Percentiles rank a stretch among this genome's conserved stretches.
phyloP scores from a whole-genome alignment of 2,797 vertebrate species.

The Crenuchus spilurus region DNA sequence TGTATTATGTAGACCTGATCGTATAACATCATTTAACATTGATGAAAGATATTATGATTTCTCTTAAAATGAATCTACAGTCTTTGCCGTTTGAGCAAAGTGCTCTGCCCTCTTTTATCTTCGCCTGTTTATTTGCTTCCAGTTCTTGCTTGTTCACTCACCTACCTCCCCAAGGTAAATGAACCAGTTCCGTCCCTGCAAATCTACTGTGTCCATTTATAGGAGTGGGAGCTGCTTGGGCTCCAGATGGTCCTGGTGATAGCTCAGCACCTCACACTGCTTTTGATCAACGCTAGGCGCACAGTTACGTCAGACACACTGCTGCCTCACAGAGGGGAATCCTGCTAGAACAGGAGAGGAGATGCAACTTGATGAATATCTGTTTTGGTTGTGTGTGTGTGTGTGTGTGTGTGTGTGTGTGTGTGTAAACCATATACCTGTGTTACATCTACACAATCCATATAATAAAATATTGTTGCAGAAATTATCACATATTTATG shows the following conservation, averaged over 20 bases:
- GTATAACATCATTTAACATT: no score
- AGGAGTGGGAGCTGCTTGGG: slow-evolving; percentile 38
- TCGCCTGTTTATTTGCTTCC: background rate
- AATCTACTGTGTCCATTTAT: slow-evolving; percentile 48
- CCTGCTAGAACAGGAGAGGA: slow-evolving; percentile 42
- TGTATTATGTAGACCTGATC: no score
- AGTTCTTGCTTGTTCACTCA: background rate
- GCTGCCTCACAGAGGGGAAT: slow-evolving; percentile 50
- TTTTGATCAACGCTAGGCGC: slow-evolving; percentile 44
- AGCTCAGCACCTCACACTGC: slow-evolving; percentile 49
- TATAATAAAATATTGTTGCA: no score
- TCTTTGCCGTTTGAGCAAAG: no score
- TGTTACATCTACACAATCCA: no score
- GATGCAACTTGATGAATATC: slow-evolving; percentile 46
- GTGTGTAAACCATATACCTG: no score
- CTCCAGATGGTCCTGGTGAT: slow-evolving; percentile 55
- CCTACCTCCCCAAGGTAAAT: slow-evolving; percentile 22
- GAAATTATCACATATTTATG: no score
- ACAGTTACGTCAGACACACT: slow-evolving; percentile 49
- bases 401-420: slow-evolving; percentile 13
- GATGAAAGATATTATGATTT: no score
- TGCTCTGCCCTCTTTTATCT: no score
- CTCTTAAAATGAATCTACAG: no score
- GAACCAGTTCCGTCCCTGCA: slow-evolving; percentile 22
- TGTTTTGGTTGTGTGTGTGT: slow-evolving; percentile 9